These are phyloP conservation scores for Sciurus vulgaris DNA, from an alignment of 2,797 vertebrate species.

Conservation along the genomic window DNA sequence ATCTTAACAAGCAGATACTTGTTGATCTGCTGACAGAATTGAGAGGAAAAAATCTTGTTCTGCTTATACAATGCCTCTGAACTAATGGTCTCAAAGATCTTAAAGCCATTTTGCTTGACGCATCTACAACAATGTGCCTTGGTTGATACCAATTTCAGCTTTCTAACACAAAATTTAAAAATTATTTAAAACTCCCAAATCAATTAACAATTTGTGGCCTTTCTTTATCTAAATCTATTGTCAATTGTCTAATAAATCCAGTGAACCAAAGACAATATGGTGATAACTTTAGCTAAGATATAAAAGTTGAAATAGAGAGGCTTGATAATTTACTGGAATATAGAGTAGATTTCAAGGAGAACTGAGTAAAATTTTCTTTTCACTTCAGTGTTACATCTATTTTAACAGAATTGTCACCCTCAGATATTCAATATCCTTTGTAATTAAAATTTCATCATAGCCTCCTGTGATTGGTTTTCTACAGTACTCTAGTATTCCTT, in stretches of 20 bases:
- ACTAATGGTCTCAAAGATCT: slow-evolving; percentile 36
- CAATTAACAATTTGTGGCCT: slow-evolving; percentile 14
- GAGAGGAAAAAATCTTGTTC: slow-evolving; percentile 48
- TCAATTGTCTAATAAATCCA: slow-evolving; percentile 53
- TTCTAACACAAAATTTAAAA: slow-evolving; percentile 29
- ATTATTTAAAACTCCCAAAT: not conserved
- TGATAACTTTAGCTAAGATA: slow-evolving; percentile 49
- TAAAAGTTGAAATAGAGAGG: slow-evolving; percentile 45
- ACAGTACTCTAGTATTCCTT: slow-evolving; percentile 59
- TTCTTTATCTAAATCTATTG: slow-evolving; percentile 33
- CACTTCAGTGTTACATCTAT: slow-evolving; percentile 69
- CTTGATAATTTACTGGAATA: slow-evolving; percentile 50
- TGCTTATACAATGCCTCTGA: slow-evolving; percentile 40
- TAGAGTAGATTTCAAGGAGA: slow-evolving; percentile 59
- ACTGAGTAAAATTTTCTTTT: slow-evolving; percentile 49
- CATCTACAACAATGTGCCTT: slow-evolving; percentile 1
- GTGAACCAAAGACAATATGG: slow-evolving; percentile 48
- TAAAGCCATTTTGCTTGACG: not conserved
- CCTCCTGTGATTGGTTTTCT: slow-evolving; percentile 64
- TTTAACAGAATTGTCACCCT: slow-evolving; percentile 71
- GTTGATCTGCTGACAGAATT: not conserved
- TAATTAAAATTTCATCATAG: slow-evolving; percentile 82
- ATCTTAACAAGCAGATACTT: not conserved
- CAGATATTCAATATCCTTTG: slow-evolving; percentile 79
- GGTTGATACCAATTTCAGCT: not conserved